phyloP scores from a whole-genome alignment of 2,797 vertebrate species.

The Megalops cyprinoides region DNA sequence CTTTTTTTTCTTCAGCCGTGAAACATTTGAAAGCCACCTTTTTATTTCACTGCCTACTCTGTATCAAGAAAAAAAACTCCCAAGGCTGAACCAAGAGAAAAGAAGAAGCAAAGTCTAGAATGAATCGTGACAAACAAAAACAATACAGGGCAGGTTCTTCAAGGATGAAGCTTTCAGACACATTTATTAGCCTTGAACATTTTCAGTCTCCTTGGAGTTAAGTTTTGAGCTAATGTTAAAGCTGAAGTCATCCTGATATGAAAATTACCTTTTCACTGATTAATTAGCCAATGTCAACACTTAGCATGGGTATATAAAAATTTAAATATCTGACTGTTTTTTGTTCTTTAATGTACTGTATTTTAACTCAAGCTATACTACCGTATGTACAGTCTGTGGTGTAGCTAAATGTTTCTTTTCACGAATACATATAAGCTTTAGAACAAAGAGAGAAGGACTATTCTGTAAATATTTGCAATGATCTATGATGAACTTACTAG shows the following conservation, averaged over 20 bases:
- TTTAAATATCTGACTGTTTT: background rate
- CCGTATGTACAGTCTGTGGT: background rate
- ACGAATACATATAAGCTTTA: background rate
- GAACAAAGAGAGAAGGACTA: background rate
- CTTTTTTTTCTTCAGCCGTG: background rate
- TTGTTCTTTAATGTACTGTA: background rate
- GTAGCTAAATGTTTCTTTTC: background rate
- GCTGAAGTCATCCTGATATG: background rate
- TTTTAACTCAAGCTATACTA: background rate
- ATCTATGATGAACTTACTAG: constrained; percentile 78
- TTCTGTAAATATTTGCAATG: background rate
- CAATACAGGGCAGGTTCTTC: constrained; percentile 31
- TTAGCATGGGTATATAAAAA: background rate
- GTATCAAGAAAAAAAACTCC: constrained; percentile 36
- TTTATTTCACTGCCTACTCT: constrained; percentile 33
- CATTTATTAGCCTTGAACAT: background rate
- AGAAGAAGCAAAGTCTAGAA: constrained; percentile 15
- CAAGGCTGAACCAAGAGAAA: constrained; percentile 39
- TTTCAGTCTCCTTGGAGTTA: background rate
- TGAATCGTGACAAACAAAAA: constrained; percentile 43
- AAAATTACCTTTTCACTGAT: background rate
- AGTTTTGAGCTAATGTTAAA: background rate
- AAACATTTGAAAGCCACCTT: background rate
- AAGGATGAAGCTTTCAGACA: constrained; percentile 31
- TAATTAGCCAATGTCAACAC: background rate